Conservation (phyloP, 2,888 invertebrate species). For the Phragmatobia fuliginosa region DNA sequence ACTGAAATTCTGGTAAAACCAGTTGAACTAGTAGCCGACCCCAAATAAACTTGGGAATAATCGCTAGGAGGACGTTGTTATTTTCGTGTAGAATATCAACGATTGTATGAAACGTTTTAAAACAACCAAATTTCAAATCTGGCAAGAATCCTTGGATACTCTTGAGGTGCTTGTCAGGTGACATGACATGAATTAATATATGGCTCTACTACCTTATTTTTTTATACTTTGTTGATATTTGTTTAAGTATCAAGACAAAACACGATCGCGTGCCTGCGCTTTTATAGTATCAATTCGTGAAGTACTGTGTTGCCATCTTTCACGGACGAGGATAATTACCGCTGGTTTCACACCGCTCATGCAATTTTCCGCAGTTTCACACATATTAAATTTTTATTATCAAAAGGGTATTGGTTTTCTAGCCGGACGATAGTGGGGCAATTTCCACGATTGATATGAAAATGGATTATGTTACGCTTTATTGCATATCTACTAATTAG, state of each 20-base stretch:
- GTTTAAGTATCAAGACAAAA: not conserved
- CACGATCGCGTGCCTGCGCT: not conserved
- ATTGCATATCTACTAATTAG: not conserved
- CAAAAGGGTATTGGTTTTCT: constrained; percentile 4
- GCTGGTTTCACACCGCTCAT: constrained; percentile 38
- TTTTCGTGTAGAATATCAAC: too few relatives aligned
- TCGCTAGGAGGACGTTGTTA: too few relatives aligned
- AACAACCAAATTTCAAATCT: too few relatives aligned
- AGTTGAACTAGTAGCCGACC: too few relatives aligned
- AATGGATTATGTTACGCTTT: not conserved
- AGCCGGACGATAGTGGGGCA: not conserved
- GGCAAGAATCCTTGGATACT: too few relatives aligned
- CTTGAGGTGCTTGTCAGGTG: too few relatives aligned
- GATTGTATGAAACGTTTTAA: too few relatives aligned
- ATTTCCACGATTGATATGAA: constrained; percentile 1
- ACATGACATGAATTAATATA: too few relatives aligned
- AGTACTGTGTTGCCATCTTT: constrained; percentile 25
- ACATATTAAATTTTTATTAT: constrained; percentile 27
- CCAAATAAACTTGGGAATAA: too few relatives aligned
- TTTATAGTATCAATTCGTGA: constrained; percentile 30
- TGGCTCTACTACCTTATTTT: too few relatives aligned
- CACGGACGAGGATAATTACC: constrained; percentile 40
- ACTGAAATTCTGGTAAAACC: too few relatives aligned
- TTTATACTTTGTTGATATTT: not conserved
- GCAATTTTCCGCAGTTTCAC: constrained; percentile 40